Base-by-base conservation (phyloP, 1,140 invertebrate genomes). In the Calosoma granatense region DNA sequence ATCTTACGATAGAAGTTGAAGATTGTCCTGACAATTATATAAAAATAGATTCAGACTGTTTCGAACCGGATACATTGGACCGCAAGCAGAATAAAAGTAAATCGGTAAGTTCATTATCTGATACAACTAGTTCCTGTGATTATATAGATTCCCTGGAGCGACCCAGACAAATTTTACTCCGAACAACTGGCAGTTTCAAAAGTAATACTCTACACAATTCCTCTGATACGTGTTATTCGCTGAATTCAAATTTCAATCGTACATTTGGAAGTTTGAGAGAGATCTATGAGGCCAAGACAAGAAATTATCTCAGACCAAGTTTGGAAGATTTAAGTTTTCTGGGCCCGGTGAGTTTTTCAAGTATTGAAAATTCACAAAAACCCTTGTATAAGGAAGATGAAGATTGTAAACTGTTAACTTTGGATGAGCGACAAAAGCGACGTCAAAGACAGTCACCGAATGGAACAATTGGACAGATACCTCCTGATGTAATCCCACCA, bases 61-160 rank as follows among this genome's bases (percentile, higher is more conserved):
- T 89, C 64, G 88, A 92, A 67, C 87, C 87, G 0, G 89, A 92
- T 62, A 92, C 89, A 0, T 70, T 91, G 20, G 88, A 91, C 65
- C 73, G 88, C n/a, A 89, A 90, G 67, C 83, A 86, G 36, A 80
- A 76, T 61, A 87, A 84, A 64, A 66, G 80, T 2, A 79, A 78
- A 59, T 70, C 75, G 17, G 58, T 67, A 63, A 1, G 65, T 70
- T 22, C 59, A 72, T 22, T 60, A 65, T 41, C 62, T 72, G 75
- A 66, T 76, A 64, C 63, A 74, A 53, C 63, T 64, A 61, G 59
- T 67, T 60, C 57, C 70, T 59, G 70, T 20, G 65, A 74, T 60
- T 79, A 72, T 61, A 66, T 80, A 1, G 78, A 84, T 55, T 76
- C 75, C 0, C 70, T 82, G 21, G 79, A 81, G 57, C 76, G 78